Evolutionary conservation across 2,797 vertebrate species (phyloP), one percentile per base, ranked within the genome.

Genomic region (Phalloptychus januarius): DNA sequence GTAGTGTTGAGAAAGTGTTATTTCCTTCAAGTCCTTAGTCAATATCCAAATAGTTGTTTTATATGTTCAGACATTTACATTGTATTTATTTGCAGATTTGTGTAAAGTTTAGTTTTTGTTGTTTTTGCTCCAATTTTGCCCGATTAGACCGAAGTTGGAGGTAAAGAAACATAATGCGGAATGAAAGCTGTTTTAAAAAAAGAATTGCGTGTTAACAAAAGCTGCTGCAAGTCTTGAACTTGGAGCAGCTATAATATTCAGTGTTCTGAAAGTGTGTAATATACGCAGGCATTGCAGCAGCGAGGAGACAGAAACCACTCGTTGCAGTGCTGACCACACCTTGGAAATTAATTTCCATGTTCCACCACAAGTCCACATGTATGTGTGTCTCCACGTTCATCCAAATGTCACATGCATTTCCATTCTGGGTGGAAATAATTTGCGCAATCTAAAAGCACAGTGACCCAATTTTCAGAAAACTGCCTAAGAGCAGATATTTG

Each of bases 261-360:
- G 23, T 48, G 31, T 67, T 67, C 13, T 69, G 28, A 33, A 71
- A 74, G 36, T 42, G 36, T 8, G 36, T 40, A 77, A 79, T 13
- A 33, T 38, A 56, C 1, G 25, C 48, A 40, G 42, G 63, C 23
- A 28, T n/a, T 42, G 67, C 40, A 38, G 61, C 76, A 76, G 61
- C 36, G 28, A 56, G 71, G 46, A 76, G 54, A 65, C 44, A 58
- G 71, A 56, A 28, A 42, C n/a, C 44, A 69, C 40, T 16, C 0
- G 52, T 79, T 48, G 25, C 71, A 74, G 42, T 52, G 72, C 31
- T 76, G 78, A 76, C 82, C 80, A 72, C 79, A 83, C 84, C 78
- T 88, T 86, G 86, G 81, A 86, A 89, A 84, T 84, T 83, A 78
- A 77, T 87, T 88, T 83, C 78, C 77, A 61, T 86, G 72, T 69